Base-by-base conservation (phyloP, 2,888 invertebrate species). In the Apoda limacodes region DNA sequence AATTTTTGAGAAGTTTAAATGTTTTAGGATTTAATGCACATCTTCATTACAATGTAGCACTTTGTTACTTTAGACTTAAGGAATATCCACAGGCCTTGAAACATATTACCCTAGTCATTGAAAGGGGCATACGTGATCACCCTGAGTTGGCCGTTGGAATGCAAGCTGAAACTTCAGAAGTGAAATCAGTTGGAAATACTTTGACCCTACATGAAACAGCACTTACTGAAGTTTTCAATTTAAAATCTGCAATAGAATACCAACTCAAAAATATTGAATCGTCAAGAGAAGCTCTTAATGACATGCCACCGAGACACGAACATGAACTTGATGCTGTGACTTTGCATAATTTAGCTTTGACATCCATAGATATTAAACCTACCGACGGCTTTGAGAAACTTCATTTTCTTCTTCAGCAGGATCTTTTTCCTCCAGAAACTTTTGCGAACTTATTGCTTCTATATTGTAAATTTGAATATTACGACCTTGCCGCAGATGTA, bases 241-340 rank as follows among this genome's bases (percentile, higher is more conserved):
- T 99, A 12, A 98, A 98, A 82, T 97, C 98, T 6, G 98, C 98
- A 3, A 95, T 99, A 49, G 98, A 98, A 69, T 99, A 95, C 70
- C 94, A 96, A 61, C 84, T 78, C 26, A 81, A 80, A 50, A 58
- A 69, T 85, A 88, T 88, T 52, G 93, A 93, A 51, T 90, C 92
- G 2, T 91, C 95, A 1, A 84, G 89, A 47, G 94, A 95, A 70
- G 93, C 95, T 0, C 66, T 95, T 15, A 88, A 90, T 3, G 94
- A 94, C 55, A 90, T 95, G 87, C 94, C 95, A 2, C 95, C 96
- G 1, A 83, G 99, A 40, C 90, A 94, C 5, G 98, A 99, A 66
- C 95, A 96, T 58, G 99, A 99, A 75, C 72, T 98, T 43, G 99
- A 99, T 68, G 96, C 97, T 3, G 95, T 99, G 0, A 98, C 98